Conservation (phyloP, 53 echinoderm and acorn worm species). For the Apostichopus leukothele region DNA sequence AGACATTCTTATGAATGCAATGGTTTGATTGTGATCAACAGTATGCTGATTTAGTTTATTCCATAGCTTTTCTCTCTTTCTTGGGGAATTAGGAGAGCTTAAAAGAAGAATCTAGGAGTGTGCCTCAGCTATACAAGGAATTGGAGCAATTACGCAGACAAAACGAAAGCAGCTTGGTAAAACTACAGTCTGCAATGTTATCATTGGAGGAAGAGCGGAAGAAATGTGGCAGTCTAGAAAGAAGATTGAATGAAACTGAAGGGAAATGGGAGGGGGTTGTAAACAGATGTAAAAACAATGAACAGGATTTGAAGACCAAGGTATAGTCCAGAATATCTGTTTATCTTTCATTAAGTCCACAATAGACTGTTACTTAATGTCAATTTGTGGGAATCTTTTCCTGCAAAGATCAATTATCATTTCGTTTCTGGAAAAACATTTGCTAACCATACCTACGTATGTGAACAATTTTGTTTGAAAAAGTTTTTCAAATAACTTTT, state of each 20-base stretch:
- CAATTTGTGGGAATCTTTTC: too few species aligned
- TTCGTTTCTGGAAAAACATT: neutral
- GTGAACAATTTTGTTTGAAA: too few species aligned
- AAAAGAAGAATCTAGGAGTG: constrained; percentile 22
- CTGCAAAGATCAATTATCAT: neutral
- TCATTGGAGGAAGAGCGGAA: constrained; percentile 76
- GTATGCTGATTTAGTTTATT: too few species aligned
- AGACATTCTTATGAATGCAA: too few species aligned
- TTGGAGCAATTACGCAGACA: constrained; percentile 45
- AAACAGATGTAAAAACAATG: constrained; percentile 69
- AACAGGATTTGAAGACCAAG: constrained; percentile 77
- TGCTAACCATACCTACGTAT: too few species aligned
- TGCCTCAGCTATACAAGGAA: constrained; percentile 46
- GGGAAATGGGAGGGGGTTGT: constrained; percentile 86
- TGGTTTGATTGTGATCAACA: too few species aligned
- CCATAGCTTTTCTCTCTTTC: neutral
- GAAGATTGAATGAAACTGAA: constrained; percentile 71
- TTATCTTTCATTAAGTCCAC: too few species aligned
- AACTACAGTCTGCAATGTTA: constrained; percentile 71
- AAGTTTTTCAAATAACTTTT: too few species aligned
- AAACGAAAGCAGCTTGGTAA: constrained; percentile 50
- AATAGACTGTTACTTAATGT: too few species aligned
- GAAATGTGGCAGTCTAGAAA: constrained; percentile 76
- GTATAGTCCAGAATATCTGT: constrained; percentile 32
- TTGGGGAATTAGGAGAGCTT: constrained; percentile 7